A percentile compares a stretch with the other conserved stretches of the same genome.
Conservation (phyloP, 1,140 invertebrate genomes). For the Drosophila santomea region DNA sequence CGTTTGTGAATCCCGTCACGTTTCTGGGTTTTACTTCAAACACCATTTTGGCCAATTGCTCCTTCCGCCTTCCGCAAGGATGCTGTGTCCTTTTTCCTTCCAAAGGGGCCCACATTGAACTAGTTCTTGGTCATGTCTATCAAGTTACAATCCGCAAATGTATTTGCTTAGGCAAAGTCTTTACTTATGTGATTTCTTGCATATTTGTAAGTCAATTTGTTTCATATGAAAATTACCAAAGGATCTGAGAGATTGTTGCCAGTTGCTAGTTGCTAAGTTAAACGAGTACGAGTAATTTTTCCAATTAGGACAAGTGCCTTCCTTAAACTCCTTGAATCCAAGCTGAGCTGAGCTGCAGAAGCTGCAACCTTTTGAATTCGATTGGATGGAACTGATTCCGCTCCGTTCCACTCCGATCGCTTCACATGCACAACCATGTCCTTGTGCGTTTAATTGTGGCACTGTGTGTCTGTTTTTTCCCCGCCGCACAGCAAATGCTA, state of each 20-base stretch:
- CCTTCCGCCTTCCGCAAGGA: slow-evolving; percentile 17
- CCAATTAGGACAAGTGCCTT: not conserved
- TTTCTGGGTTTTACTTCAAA: slow-evolving; percentile 74
- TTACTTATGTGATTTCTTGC: not conserved
- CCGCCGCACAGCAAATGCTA: not conserved
- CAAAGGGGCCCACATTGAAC: not conserved
- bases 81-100: not conserved
- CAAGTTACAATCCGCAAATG: not conserved
- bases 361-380: not conserved
- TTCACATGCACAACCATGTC: slow-evolving; percentile 10
- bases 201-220: not conserved
- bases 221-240: not conserved
- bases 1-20: slow-evolving; percentile 68
- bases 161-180: not conserved
- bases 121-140: not conserved
- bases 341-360: not conserved
- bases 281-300: not conserved
- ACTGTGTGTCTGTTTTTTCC: not conserved
- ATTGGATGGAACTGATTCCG: not conserved
- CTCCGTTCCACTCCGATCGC: slow-evolving; percentile 17
- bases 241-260: not conserved
- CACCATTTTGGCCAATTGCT: slow-evolving; percentile 76
- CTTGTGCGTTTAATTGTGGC: slow-evolving; percentile 29
- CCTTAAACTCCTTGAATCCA: not conserved
- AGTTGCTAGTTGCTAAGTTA: not conserved